A percentile compares a stretch with the other conserved stretches of the same genome.
Evolutionary conservation across 2,797 vertebrate genomes (phyloP).

Genomic region (Bradypodion ventrale): DNA sequence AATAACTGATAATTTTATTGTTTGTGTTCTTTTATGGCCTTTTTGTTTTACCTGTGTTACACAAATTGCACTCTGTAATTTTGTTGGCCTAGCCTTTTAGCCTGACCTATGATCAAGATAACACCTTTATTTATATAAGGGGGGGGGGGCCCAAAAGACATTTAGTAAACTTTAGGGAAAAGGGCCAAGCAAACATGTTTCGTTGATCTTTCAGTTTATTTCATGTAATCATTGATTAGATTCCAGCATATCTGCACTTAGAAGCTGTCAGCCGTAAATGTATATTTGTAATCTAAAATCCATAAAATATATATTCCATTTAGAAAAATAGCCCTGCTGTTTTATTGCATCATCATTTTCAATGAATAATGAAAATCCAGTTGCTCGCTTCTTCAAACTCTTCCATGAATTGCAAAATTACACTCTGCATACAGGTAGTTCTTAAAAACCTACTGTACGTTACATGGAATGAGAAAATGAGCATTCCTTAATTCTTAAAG

Average conservation of each 20-base stretch:
- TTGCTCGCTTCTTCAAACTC: neutral
- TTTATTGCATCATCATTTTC: neutral
- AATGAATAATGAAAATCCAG: neutral
- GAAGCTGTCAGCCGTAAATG: neutral
- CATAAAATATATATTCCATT: neutral
- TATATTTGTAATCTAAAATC: slow-evolving; percentile 1
- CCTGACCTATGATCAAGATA: neutral
- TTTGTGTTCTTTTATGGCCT: neutral
- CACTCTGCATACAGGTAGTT: neutral
- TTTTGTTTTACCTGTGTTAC: neutral
- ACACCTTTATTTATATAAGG: neutral
- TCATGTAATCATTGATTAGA: neutral
- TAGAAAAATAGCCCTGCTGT: neutral
- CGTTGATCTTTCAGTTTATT: slow-evolving; percentile 4
- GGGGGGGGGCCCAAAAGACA: neutral
- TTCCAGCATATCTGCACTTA: slow-evolving; percentile 21
- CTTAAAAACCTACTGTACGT: no score
- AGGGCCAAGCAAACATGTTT: neutral
- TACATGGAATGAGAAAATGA: no score
- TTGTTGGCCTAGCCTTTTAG: neutral
- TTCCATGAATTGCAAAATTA: neutral
- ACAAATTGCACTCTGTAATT: neutral
- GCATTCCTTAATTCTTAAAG: neutral
- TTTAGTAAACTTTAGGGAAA: neutral
- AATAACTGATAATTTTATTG: neutral